Percentiles rank a stretch among this genome's conserved stretches.
These are phyloP conservation scores for Mus caroli DNA, from an alignment of 2,797 vertebrate species.

Conservation along the genomic window DNA sequence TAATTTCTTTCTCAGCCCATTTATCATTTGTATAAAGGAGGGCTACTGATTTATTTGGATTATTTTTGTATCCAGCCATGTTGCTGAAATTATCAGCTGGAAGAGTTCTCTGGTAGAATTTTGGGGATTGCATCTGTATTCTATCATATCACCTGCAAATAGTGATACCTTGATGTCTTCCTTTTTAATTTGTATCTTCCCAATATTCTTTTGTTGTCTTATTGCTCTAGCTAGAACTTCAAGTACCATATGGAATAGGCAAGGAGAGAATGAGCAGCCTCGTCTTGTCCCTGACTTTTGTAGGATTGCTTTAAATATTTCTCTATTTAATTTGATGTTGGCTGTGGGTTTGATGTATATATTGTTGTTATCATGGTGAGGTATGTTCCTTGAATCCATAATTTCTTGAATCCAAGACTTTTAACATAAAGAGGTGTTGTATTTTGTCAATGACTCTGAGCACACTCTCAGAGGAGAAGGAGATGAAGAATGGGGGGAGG, in stretches of 20 bases:
- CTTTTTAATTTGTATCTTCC: background rate
- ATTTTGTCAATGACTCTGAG: background rate
- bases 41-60: background rate
- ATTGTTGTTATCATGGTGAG: background rate
- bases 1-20: background rate
- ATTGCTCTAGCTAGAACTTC: background rate
- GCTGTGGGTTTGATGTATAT: background rate
- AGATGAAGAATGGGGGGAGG: background rate
- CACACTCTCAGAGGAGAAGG: background rate
- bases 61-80: background rate
- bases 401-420: background rate
- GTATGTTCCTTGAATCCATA: background rate
- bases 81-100: background rate
- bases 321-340: background rate
- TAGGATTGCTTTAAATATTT: background rate
- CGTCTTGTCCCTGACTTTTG: background rate
- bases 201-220: background rate
- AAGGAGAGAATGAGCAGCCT: background rate
- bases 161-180: background rate
- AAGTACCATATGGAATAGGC: background rate
- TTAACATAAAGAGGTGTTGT: background rate
- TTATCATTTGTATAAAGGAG: background rate
- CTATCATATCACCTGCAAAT: background rate
- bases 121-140: background rate
- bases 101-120: background rate